phyloP scores from a whole-genome alignment of 2,888 invertebrate genomes.

The Chironomus riparius region DNA sequence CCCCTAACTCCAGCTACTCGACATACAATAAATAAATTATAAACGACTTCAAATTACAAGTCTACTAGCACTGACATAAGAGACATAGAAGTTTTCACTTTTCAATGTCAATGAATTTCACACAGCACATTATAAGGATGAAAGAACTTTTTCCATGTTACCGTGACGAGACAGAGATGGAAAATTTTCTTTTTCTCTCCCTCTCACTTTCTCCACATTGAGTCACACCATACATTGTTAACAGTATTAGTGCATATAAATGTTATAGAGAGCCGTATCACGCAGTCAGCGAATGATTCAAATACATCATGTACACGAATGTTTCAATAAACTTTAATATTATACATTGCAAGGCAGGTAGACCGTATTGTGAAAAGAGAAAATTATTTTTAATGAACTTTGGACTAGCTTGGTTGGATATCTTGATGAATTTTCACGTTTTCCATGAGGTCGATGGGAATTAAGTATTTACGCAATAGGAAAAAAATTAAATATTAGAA shows the following conservation, averaged over 20 bases:
- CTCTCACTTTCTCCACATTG: no score
- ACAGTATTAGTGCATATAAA: neutral
- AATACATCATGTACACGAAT: neutral
- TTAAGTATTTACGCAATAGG: neutral
- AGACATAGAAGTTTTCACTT: conserved; percentile 1
- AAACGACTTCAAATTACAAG: no score
- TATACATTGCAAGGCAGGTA: neutral
- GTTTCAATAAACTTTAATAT: neutral
- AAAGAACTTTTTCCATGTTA: conserved; percentile 2
- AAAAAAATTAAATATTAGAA: no score
- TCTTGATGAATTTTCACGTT: neutral
- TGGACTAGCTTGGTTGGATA: neutral
- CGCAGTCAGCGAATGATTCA: conserved; percentile 14
- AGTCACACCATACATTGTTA: neutral
- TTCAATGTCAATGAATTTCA: conserved; percentile 15
- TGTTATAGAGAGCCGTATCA: conserved; percentile 12
- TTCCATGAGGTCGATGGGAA: no score
- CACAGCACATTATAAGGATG: neutral
- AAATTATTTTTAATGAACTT: neutral
- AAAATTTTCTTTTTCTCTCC: neutral
- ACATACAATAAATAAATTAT: no score
- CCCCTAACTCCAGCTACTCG: no score
- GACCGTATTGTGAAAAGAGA: neutral
- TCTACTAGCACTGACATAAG: no score
- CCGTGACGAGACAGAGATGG: neutral